These are phyloP conservation scores for Echinops telfairi DNA, from an alignment of 2,113 vertebrate species.

Conservation along the genomic window DNA sequence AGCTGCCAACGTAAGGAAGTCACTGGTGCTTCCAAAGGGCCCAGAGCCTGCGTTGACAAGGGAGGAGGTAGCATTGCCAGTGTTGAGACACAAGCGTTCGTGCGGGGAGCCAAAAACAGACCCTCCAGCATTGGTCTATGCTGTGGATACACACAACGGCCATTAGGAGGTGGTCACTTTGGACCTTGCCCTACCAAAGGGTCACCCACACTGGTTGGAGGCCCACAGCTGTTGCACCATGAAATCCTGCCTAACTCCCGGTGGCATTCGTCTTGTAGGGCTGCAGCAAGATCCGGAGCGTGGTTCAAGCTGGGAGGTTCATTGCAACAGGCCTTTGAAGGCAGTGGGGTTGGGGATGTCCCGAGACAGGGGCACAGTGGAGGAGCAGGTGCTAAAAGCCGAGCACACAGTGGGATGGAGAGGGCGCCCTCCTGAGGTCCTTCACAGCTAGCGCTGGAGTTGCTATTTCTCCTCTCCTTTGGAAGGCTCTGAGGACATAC, in stretches of 20 bases:
- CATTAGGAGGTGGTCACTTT: too few species aligned
- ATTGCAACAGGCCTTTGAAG: background rate
- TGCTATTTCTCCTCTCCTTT: background rate
- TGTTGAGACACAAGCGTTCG: background rate
- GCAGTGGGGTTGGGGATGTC: background rate
- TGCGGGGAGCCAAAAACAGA: background rate
- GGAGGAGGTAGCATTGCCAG: background rate
- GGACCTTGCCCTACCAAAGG: background rate
- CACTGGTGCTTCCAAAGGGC: background rate
- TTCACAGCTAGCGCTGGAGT: accelerated
- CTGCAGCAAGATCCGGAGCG: background rate
- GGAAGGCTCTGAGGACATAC: background rate
- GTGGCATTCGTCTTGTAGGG: background rate
- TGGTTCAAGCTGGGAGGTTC: background rate
- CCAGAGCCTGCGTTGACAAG: background rate
- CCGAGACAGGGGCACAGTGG: accelerated
- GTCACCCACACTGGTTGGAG: background rate
- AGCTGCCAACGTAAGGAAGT: background rate
- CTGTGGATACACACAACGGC: too few species aligned
- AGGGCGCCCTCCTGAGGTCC: background rate
- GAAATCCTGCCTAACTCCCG: background rate
- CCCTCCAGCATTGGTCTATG: accelerated
- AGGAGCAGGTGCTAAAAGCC: too few species aligned
- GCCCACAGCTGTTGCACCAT: background rate
- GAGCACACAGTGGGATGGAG: background rate